Base-by-base conservation (phyloP, 2,888 invertebrate genomes). In the Leptinotarsa peninsularis region DNA sequence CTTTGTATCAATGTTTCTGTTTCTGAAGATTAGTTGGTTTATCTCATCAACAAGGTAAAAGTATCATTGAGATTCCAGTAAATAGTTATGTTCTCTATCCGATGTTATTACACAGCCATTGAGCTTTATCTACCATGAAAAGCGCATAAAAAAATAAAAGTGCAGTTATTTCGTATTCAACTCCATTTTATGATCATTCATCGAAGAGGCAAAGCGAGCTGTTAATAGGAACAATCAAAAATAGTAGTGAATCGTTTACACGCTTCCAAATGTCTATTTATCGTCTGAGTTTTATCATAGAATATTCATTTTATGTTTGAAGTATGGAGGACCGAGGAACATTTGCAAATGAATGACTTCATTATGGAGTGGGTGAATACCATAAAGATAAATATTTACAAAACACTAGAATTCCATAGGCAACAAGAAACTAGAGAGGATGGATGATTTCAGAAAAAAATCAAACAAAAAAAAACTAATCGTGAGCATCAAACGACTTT, bases 91-190 rank as follows among this genome's bases (percentile, higher is more conserved):
- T 21, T 23, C 23, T 23, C 18, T 18, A 54, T 54, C 18, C 14
- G 23, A 58, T 27, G 27, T 21, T 58, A 58, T 58, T 58, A 27
- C 23, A 58, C 27, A 15, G 14, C 14, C 18, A 23, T 69, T 69
- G 17, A 18, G 69, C 33, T 52, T 69, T 56, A 69, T 69, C 33
- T 54, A 18, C 21, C 49, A 56, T 56, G 43, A 56, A 56, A 69
- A 13, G 10, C 14, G 14, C 69, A 56, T 56, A 43, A 13, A 56
- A 54, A 27, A 18, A 43, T 10, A 33, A 43, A 69, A 69, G 56
- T 56, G 69, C 69, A 69, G 54, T 69, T 56, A 18, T 56, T 33
- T 43, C 54, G 15, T 56, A 54, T 69, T 69, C 56, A 18, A 69
- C 69, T 69, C 18, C 43, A 69, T 69, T 56, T 33, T 21, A 18